Evolutionary conservation across 1,140 invertebrate species (phyloP), one percentile per base, ranked within the genome.

Genomic region (Pseudobourletiella spinata): DNA sequence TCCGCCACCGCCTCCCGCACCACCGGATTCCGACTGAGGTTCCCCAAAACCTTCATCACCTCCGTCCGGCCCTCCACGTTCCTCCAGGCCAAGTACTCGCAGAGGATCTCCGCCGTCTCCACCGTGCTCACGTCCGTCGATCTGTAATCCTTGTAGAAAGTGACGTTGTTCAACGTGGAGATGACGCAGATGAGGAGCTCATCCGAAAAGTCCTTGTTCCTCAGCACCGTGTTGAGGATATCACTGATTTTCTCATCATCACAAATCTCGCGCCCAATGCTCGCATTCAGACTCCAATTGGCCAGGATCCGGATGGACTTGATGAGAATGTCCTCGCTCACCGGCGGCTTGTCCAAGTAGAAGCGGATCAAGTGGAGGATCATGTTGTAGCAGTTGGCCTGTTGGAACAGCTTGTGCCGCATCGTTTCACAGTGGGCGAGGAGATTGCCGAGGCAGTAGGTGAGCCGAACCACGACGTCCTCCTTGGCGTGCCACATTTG

Each of bases 371-470:
- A 71, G 59, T 79, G 74, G 20, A 85, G 66, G 22, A 86, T 72
- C 35, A 76, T 75, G 30, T 79, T 74, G 26, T 84, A 74, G 6
- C 80, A 77, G 46, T 80, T 78, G 28, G 74, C 71, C 70, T 82
- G 80, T 59, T 80, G 73, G 71, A 79, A 85, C 59, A 83, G 74
- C 79, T 82, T 77, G 6, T 80, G 72, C 48, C 86, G 74, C 0
- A 86, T 83, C 3, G 77, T 74, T 42, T 87, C 82, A 70, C 81
- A 81, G 61, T 82, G 83, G 54, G 86, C 85, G 69, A 86, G 82
- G 72, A 89, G 81, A 71, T 90, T 89, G 22, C 87, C 87, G 20
- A 90, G 76, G 64, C 85, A 83, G 73, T 88, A 90, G 18, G 82
- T 83, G 43, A 89, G 74, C 2, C 87, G 76, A 24, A 90, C 83